Percentiles rank a stretch among this genome's conserved stretches.
phyloP scores from a whole-genome alignment of 2,888 invertebrate species.

The Drosophila pseudotakahashii region DNA sequence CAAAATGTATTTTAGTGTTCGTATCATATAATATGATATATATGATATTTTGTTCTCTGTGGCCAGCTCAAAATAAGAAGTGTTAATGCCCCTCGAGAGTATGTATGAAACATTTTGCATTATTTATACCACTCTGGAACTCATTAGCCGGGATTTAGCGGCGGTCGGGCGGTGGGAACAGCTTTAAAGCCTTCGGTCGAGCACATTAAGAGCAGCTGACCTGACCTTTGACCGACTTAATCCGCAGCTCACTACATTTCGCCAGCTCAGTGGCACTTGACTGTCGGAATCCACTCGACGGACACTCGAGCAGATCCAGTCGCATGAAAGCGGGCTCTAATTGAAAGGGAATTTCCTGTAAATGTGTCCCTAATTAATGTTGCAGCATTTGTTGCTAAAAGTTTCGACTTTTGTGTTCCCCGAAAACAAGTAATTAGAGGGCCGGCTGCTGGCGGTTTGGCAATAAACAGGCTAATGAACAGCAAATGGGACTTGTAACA shows the following conservation, averaged over 20 bases:
- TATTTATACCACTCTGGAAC: slow-evolving; percentile 60
- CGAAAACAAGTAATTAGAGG: slow-evolving; percentile 60
- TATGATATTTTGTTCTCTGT: not conserved
- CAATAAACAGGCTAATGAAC: slow-evolving; percentile 40
- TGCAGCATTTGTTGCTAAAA: slow-evolving; percentile 50
- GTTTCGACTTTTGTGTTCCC: slow-evolving; percentile 31
- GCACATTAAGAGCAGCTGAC: slow-evolving; percentile 61
- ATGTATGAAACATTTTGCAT: slow-evolving; percentile 70
- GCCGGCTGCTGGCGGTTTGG: slow-evolving; percentile 41
- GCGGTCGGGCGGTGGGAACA: not conserved
- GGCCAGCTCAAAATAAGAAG: not conserved
- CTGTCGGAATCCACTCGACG: slow-evolving; percentile 23
- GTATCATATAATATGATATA: not conserved
- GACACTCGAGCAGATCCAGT: slow-evolving; percentile 13
- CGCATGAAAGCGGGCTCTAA: slow-evolving; percentile 48
- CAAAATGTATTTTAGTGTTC: no score
- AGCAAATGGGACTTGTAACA: slow-evolving; percentile 29
- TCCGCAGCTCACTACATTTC: slow-evolving; percentile 30
- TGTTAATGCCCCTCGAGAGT: slow-evolving; percentile 29
- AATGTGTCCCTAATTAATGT: slow-evolving; percentile 57
- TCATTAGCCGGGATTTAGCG: slow-evolving; percentile 55
- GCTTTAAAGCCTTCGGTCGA: slow-evolving; percentile 28
- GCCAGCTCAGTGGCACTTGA: slow-evolving; percentile 22
- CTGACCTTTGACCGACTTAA: slow-evolving; percentile 41
- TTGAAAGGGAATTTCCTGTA: slow-evolving; percentile 62